These are phyloP conservation scores for Epinephelus malabaricus DNA, from an alignment of 2,797 vertebrate genomes.

Conservation along the genomic window DNA sequence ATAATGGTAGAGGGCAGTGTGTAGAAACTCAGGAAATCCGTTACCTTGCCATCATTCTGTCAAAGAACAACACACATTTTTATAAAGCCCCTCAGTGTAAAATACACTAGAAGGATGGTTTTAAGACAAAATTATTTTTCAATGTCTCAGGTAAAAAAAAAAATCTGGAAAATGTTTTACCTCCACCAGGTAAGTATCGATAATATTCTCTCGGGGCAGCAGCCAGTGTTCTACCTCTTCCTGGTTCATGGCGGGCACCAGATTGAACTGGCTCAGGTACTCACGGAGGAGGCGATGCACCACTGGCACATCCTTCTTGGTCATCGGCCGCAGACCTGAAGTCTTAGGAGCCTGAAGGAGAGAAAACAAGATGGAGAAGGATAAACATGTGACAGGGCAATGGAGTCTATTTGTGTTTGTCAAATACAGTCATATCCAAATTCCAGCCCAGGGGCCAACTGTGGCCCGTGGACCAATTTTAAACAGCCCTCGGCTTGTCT, in stretches of 20 bases:
- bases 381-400: not conserved
- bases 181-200: constrained; percentile 97
- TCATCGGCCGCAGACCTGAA: constrained; percentile 91
- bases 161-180: constrained; percentile 75
- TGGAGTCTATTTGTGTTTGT: not conserved
- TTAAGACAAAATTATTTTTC: not conserved
- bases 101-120: not conserved
- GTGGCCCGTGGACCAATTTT: too few relatives aligned
- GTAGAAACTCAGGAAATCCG: constrained; percentile 98
- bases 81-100: not conserved
- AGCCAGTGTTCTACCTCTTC: constrained; percentile 98
- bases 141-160: not conserved
- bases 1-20: constrained; percentile 99
- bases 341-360: constrained; percentile 91
- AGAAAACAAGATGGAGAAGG: not conserved
- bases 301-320: constrained; percentile 90
- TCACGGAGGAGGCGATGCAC: constrained; percentile 92
- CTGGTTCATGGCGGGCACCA: constrained; percentile 92
- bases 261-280: constrained; percentile 95
- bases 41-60: constrained; percentile 92
- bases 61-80: constrained; percentile 7
- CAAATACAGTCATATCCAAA: not conserved
- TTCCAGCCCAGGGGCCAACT: too few relatives aligned
- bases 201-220: constrained; percentile 96
- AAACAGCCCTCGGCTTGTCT: too few relatives aligned